These are phyloP conservation scores for Mamestra configurata DNA, from an alignment of 1,140 invertebrate genomes.

Conservation along the genomic window DNA sequence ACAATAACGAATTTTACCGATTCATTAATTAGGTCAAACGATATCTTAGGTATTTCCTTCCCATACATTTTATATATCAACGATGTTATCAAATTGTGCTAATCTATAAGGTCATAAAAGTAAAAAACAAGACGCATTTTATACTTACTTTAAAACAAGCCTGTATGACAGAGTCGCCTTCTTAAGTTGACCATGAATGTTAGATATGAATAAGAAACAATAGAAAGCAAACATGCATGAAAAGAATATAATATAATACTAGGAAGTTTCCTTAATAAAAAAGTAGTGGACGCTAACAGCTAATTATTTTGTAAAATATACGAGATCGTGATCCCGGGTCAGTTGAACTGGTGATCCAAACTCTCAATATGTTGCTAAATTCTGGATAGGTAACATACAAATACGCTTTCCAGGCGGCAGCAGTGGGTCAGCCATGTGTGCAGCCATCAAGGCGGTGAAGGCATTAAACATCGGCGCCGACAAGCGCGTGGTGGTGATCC, in stretches of 20 bases:
- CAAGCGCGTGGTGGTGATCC: conserved; percentile 95
- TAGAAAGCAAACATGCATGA: too few species aligned
- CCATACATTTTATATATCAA: not conserved
- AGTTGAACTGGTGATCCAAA: too few species aligned
- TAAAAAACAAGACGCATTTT: not conserved
- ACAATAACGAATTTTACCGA: not conserved
- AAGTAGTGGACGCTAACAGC: too few species aligned
- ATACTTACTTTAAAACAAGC: not conserved
- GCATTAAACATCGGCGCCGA: conserved; percentile 91
- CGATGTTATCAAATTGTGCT: not conserved
- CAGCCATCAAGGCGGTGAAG: conserved; percentile 93
- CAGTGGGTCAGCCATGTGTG: conserved; percentile 94
- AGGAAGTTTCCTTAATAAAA: too few species aligned
- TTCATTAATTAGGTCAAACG: not conserved
- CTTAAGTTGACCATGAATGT: not conserved
- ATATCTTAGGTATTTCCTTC: not conserved
- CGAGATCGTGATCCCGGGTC: too few species aligned
- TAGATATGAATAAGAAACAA: not conserved
- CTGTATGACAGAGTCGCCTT: not conserved
- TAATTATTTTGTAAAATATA: too few species aligned
- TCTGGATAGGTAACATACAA: not conserved
- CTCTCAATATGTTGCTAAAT: not conserved
- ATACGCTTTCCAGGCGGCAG: conserved; percentile 91
- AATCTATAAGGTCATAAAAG: not conserved
- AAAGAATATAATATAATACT: too few species aligned